These are phyloP conservation scores for Drosophila borborema DNA, from an alignment of 2,888 invertebrate species.

Conservation along the genomic window DNA sequence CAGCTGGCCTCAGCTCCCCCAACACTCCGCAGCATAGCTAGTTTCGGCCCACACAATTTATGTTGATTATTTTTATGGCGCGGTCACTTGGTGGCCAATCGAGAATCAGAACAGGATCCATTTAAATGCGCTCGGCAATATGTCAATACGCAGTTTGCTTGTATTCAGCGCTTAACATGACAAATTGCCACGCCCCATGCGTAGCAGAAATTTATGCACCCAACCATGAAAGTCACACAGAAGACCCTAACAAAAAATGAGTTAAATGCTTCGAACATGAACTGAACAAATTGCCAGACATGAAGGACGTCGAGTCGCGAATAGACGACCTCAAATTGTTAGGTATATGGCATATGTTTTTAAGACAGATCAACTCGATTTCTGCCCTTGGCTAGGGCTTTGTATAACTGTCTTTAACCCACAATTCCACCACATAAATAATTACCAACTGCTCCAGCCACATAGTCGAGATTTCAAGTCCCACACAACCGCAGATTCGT, in stretches of 20 bases:
- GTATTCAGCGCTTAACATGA: conserved; percentile 73
- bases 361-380: neutral
- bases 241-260: conserved; percentile 1
- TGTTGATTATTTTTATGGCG: conserved; percentile 80
- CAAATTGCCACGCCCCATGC: conserved; percentile 67
- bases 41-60: conserved; percentile 60
- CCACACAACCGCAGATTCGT: conserved; percentile 5
- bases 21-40: neutral
- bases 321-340: neutral
- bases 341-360: neutral
- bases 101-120: conserved; percentile 68
- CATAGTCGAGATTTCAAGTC: conserved; percentile 1
- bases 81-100: conserved; percentile 75
- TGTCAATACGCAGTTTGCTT: conserved; percentile 63
- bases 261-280: conserved; percentile 6
- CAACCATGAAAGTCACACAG: neutral
- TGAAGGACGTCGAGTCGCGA: neutral
- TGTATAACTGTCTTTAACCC: neutral
- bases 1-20: neutral
- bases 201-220: conserved; percentile 65
- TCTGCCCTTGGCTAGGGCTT: neutral
- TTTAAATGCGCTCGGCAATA: conserved; percentile 67
- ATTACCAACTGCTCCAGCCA: conserved; percentile 1
- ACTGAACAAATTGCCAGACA: conserved; percentile 3
- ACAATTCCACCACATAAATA: conserved; percentile 6